Evolutionary conservation across 2,888 invertebrate genomes (phyloP), one percentile per base, ranked within the genome.

Genomic region (Boloria selene): DNA sequence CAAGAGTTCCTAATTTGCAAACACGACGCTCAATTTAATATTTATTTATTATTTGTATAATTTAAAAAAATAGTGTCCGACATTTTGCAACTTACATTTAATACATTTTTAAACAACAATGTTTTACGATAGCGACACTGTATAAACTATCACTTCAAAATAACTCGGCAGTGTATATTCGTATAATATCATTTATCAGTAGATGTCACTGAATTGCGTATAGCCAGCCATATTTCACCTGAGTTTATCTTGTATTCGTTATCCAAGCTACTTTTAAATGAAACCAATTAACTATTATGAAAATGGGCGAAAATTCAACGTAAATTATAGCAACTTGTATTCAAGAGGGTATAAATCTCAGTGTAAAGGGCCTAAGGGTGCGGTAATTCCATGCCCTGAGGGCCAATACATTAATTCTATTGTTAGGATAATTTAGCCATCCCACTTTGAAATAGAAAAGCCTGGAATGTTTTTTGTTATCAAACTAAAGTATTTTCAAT

Each of bases 381-480:
- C 60, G 59, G 55, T 63, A 56, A 61, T 52, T 55, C 60, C 16
- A 22, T 45, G 49, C 62, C 70, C 70, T 26, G 18, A 58, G 65
- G 70, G 44, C 49, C 62, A 63, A 65, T 67, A 68, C 54, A 68
- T 68, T 68, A 65, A 47, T 49, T 50, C 67, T 68, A 62, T 65
- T 65, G 60, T 62, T 50, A 49, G 58, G 60, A 67, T 56, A 65
- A 56, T 59, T 62, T 67, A 51, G 49, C 31, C 51, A 22, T 22
- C 6, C 16, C 44, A 53, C n/a, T 62, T 49, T 38, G 14, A 51
- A 42, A 51, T 52, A 51, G 22, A 52, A 45, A 51, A 16, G 3
- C 22, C 16, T 42, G 13, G 10, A 31, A 16, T 6, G 18, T 51
- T 49, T 56, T 7, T 56, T 18, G n/a, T 18, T 38, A 38, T 38